Conservation (phyloP, 2,113 vertebrate species). For the Takifugu flavidus region DNA sequence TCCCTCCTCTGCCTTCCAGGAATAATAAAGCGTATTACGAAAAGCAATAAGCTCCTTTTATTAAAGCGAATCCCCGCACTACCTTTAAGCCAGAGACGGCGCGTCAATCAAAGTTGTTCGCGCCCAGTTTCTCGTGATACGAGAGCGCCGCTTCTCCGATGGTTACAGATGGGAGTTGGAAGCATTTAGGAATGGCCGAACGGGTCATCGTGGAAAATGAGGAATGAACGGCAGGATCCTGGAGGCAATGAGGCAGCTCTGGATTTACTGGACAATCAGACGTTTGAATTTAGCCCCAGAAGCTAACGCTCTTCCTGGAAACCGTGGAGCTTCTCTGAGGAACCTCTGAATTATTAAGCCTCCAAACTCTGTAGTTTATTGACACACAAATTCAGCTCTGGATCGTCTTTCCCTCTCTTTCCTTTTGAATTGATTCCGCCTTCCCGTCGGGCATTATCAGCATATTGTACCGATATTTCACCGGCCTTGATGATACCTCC, state of each 20-base stretch:
- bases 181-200: neutral
- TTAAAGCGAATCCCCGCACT: constrained; percentile 31
- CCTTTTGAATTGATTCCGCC: constrained; percentile 60
- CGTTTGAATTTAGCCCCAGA: no score
- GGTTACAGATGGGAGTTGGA: no score
- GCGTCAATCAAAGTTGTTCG: constrained; percentile 7
- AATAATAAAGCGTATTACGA: constrained; percentile 31
- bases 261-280: no score
- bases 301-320: no score
- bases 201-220: neutral
- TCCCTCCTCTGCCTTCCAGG: constrained; percentile 4
- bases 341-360: constrained; percentile 62
- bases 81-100: neutral
- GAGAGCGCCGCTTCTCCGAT: no score
- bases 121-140: no score
- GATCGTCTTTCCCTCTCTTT: constrained; percentile 57
- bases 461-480: constrained; percentile 36
- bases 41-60: constrained; percentile 32
- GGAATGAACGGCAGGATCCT: neutral
- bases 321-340: no score
- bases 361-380: constrained; percentile 32
- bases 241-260: neutral
- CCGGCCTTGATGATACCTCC: constrained; percentile 11
- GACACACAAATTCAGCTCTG: constrained; percentile 50
- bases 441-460: constrained; percentile 27